phyloP scores from a whole-genome alignment of 1,140 invertebrate genomes.

The Cydia pomonella region DNA sequence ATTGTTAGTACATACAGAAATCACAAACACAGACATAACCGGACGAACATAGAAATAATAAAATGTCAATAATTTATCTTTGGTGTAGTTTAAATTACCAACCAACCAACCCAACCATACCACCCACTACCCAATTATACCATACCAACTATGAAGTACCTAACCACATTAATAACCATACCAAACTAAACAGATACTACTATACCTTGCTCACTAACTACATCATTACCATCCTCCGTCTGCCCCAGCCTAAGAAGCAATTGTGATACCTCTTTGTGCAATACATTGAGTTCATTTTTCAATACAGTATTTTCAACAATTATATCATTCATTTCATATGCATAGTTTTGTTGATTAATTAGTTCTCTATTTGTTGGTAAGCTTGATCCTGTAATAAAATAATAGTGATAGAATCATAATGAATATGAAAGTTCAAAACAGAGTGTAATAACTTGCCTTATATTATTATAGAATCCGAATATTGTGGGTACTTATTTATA shows the following conservation, averaged over 20 bases:
- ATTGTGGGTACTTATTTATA: too few relatives aligned
- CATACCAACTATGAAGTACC: not conserved
- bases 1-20: too few relatives aligned
- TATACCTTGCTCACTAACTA: constrained; percentile 41
- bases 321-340: constrained; percentile 74
- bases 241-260: constrained; percentile 60
- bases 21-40: too few relatives aligned
- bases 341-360: constrained; percentile 55
- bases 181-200: constrained; percentile 9
- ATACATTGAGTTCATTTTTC: constrained; percentile 78
- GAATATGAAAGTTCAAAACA: not conserved
- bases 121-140: too few relatives aligned
- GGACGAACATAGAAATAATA: too few relatives aligned
- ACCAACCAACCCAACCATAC: too few relatives aligned
- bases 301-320: constrained; percentile 79
- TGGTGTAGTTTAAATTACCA: too few relatives aligned
- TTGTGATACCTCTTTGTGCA: constrained; percentile 67
- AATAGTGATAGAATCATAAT: not conserved
- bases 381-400: constrained; percentile 56
- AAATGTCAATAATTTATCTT: too few relatives aligned
- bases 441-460: too few relatives aligned
- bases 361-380: constrained; percentile 62
- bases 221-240: constrained; percentile 67
- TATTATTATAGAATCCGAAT: too few relatives aligned
- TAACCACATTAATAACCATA: constrained; percentile 19